Conservation (phyloP, 2,797 vertebrate genomes). For the Lepilemur septentrionalis region DNA sequence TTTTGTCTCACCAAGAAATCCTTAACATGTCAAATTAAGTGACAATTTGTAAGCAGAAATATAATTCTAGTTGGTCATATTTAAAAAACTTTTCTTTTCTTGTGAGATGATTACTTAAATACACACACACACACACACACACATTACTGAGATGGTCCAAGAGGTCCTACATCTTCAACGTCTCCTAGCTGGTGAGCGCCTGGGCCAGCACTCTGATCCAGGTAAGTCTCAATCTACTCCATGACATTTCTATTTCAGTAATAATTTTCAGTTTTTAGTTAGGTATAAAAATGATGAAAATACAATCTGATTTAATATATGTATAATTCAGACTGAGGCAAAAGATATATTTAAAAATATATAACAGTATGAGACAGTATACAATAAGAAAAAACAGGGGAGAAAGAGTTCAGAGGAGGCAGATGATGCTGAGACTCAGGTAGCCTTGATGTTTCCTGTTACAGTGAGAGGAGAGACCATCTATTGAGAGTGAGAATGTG, state of each 20-base stretch:
- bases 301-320: neutral
- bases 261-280: neutral
- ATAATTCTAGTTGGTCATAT: neutral
- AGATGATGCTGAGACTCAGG: neutral
- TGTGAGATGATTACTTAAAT: neutral
- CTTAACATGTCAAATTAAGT: neutral
- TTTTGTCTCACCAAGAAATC: neutral
- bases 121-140: neutral
- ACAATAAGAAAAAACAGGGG: neutral
- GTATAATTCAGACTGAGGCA: neutral
- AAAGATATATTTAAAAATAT: neutral
- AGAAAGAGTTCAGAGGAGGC: neutral
- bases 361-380: neutral
- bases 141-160: neutral
- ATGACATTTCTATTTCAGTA: neutral
- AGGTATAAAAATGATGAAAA: neutral
- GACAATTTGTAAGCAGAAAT: neutral
- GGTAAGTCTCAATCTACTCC: neutral
- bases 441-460: neutral
- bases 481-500: neutral
- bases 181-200: neutral
- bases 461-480: neutral
- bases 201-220: too few relatives aligned
- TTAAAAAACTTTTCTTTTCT: neutral
- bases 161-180: neutral